phyloP scores from a whole-genome alignment of 1,140 invertebrate species.

The Drosophila mauritiana region DNA sequence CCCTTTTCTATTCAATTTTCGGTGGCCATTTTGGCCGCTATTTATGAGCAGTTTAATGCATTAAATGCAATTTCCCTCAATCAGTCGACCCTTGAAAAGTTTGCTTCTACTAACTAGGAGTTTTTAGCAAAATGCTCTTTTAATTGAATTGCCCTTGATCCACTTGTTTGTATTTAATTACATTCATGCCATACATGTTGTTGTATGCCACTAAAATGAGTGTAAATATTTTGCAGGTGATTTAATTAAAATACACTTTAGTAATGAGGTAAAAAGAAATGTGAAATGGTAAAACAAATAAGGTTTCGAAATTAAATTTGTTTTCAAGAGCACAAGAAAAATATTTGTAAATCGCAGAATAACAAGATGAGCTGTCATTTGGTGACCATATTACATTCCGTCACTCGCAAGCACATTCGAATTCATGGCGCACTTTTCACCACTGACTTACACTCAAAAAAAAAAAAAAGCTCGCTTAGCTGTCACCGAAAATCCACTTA shows the following conservation, averaged over 20 bases:
- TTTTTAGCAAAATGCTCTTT: slow-evolving; percentile 10
- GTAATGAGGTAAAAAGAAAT: neutral
- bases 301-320: neutral
- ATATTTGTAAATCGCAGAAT: neutral
- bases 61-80: slow-evolving; percentile 21
- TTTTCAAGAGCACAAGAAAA: neutral
- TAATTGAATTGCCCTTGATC: slow-evolving; percentile 29
- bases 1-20: slow-evolving; percentile 7
- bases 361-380: neutral
- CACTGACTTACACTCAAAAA: neutral
- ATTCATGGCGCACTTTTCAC: slow-evolving; percentile 41
- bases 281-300: neutral
- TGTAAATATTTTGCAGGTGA: neutral
- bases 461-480: slow-evolving; percentile 50
- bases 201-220: slow-evolving; percentile 8
- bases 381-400: neutral
- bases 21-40: neutral
- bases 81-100: slow-evolving; percentile 23
- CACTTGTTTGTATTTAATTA: slow-evolving; percentile 39
- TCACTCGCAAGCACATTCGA: slow-evolving; percentile 23
- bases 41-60: neutral
- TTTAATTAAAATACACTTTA: slow-evolving; percentile 17
- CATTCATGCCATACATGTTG: neutral
- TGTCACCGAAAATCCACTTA: slow-evolving; percentile 73
- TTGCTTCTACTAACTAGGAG: neutral